Conservation (phyloP, 1,140 invertebrate genomes). For the Zaprionus capensis region DNA sequence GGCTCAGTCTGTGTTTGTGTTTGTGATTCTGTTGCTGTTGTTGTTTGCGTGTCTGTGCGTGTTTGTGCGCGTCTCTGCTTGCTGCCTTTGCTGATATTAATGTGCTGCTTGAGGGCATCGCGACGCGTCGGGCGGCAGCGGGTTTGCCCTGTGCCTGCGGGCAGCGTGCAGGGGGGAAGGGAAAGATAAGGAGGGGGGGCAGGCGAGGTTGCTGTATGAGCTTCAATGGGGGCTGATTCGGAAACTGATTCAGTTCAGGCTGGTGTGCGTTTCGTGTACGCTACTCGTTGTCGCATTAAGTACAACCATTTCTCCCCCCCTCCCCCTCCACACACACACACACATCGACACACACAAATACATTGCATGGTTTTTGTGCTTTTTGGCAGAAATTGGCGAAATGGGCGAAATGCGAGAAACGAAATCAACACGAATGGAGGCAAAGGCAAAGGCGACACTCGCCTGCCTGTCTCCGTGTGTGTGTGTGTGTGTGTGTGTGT, state of each 20-base stretch:
- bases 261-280: conserved; percentile 56
- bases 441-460: conserved; percentile 27
- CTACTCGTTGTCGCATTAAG: conserved; percentile 77
- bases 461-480: background rate
- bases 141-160: background rate
- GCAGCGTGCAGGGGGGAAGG: background rate
- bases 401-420: conserved; percentile 53
- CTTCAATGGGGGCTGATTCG: conserved; percentile 43
- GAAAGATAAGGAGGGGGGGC: background rate
- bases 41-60: conserved; percentile 30
- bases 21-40: conserved; percentile 28
- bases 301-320: conserved; percentile 36
- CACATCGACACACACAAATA: conserved; percentile 34
- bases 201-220: conserved; percentile 3
- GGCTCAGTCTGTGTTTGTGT: background rate
- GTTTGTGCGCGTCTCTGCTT: conserved; percentile 24
- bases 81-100: conserved; percentile 59
- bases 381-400: conserved; percentile 74
- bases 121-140: background rate
- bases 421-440: conserved; percentile 52
- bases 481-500: conserved; percentile 10
- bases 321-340: conserved; percentile 13
- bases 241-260: conserved; percentile 52
- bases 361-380: conserved; percentile 56
- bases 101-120: conserved; percentile 67